phyloP scores from a whole-genome alignment of 2,888 invertebrate species.

The Bombylius discolor region DNA sequence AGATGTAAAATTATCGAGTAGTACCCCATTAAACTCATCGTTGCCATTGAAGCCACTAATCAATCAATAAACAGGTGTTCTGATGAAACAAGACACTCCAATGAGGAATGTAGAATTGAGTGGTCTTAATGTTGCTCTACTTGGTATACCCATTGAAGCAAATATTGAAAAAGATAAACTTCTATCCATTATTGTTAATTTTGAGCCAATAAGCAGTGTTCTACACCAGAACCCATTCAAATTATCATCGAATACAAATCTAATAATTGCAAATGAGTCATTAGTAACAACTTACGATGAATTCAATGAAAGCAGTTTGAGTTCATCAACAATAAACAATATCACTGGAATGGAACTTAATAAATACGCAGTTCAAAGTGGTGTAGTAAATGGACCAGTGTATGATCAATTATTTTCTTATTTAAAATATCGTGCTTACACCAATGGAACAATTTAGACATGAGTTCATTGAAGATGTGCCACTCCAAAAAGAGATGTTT shows the following conservation, averaged over 20 bases:
- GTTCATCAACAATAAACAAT: constrained; percentile 35
- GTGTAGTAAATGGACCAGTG: constrained; percentile 45
- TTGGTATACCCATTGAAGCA: constrained; percentile 27
- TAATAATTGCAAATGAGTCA: constrained; percentile 19
- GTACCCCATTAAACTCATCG: constrained; percentile 28
- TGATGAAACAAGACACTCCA: constrained; percentile 34
- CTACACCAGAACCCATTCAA: constrained; percentile 18
- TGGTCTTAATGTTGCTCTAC: constrained; percentile 25
- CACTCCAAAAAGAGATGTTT: constrained; percentile 43
- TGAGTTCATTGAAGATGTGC: constrained; percentile 42
- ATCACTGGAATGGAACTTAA: constrained; percentile 43
- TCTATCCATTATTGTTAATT: constrained; percentile 28
- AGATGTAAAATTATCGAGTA: constrained; percentile 26
- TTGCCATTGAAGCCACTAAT: constrained; percentile 25
- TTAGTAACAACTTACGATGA: constrained; percentile 38
- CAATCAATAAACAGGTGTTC: constrained; percentile 23
- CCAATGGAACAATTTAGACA: constrained; percentile 44
- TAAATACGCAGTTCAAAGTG: constrained; percentile 45
- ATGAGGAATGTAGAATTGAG: constrained; percentile 33
- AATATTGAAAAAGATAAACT: constrained; percentile 31
- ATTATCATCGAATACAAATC: background rate
- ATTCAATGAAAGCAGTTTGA: constrained; percentile 39
- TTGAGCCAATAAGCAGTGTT: constrained; percentile 26
- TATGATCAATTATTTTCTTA: constrained; percentile 45
- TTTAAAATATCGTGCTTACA: constrained; percentile 40